phyloP scores from a whole-genome alignment of 2,113 vertebrate species.

The Silurus asotus region DNA sequence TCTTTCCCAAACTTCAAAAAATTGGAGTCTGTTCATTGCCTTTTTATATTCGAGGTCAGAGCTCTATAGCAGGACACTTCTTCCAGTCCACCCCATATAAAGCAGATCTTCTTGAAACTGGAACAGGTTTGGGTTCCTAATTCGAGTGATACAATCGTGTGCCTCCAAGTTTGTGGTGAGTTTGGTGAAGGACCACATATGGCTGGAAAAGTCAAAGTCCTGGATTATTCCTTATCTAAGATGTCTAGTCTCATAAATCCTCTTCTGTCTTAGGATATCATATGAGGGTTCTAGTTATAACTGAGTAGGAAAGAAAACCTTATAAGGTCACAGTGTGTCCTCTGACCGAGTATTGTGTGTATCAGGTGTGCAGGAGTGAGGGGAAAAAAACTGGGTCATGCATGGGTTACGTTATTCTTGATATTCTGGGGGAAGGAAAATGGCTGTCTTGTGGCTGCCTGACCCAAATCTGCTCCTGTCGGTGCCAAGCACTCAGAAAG shows the following conservation, averaged over 20 bases:
- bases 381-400: background rate
- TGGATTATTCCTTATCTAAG: too few species aligned
- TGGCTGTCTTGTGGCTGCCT: slow-evolving; percentile 5
- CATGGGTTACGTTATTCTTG: background rate
- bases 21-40: too few species aligned
- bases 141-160: too few species aligned
- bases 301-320: background rate
- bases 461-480: slow-evolving; percentile 29
- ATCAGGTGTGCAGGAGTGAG: slow-evolving; percentile 9
- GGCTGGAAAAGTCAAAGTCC: too few species aligned
- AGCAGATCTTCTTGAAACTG: too few species aligned
- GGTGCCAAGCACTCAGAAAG: background rate
- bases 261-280: background rate
- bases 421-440: slow-evolving; percentile 11
- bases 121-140: too few species aligned
- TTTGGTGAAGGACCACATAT: too few species aligned
- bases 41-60: too few species aligned
- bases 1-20: too few species aligned
- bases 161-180: too few species aligned
- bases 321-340: background rate
- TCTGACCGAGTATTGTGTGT: background rate
- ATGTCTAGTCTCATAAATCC: background rate
- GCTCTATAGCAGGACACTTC: too few species aligned
- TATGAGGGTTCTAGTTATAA: background rate
- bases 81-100: too few species aligned